Evolutionary conservation across 2,113 vertebrate species (phyloP).

Genomic region (Lichenostomus cassidix): DNA sequence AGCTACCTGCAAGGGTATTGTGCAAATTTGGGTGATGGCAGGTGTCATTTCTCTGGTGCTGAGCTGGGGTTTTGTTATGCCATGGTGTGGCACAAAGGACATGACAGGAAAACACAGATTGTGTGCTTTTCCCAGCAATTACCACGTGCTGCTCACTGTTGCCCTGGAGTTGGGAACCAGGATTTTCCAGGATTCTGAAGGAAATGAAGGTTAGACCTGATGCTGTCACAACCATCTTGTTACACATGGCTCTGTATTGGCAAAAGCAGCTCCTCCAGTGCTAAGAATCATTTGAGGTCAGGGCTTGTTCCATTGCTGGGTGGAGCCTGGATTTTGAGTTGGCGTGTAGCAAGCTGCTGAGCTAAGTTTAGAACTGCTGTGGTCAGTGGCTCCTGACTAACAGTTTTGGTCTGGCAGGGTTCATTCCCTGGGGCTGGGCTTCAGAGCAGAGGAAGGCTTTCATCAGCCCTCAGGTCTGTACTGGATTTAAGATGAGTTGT

Average conservation of each 20-base stretch:
- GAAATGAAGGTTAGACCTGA: not conserved
- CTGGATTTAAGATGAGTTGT: not conserved
- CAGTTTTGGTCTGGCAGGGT: not conserved
- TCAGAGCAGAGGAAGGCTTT: not conserved
- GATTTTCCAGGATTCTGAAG: not conserved
- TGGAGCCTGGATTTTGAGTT: not conserved
- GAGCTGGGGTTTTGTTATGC: not conserved
- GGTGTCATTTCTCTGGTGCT: not conserved
- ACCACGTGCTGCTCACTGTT: rapidly evolving
- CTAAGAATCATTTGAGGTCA: not conserved
- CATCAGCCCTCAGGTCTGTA: not conserved
- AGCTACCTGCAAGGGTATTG: not conserved
- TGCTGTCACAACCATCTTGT: not conserved
- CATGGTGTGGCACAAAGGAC: not conserved
- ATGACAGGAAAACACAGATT: not conserved
- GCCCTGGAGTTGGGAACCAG: not conserved
- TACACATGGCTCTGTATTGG: not conserved
- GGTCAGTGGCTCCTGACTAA: not conserved
- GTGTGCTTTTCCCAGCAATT: not conserved
- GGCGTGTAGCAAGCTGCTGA: not conserved
- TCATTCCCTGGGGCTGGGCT: not conserved
- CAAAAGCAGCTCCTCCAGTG: not conserved
- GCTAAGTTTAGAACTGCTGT: not conserved
- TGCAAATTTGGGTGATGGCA: not conserved
- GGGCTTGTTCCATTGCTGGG: not conserved